Percentiles rank a stretch among this genome's conserved stretches.
These are phyloP conservation scores for Plectrocnemia conspersa DNA, from an alignment of 1,140 invertebrate species.

Conservation along the genomic window DNA sequence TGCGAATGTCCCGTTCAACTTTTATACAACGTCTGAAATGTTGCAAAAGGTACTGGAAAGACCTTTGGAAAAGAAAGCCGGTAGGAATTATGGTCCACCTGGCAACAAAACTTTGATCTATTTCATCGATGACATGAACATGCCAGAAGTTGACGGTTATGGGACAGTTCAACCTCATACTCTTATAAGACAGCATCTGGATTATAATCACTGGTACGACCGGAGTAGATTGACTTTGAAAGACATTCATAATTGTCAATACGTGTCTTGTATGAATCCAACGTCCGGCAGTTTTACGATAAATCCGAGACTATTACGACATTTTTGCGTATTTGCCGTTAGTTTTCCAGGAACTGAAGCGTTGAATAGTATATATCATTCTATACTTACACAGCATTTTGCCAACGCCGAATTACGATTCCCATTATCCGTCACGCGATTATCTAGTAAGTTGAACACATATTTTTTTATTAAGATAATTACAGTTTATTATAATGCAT, in stretches of 20 bases:
- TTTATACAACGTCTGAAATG: conserved; percentile 95
- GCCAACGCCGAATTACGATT: conserved; percentile 76
- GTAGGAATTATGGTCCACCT: conserved; percentile 91
- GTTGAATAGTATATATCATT: conserved; percentile 82
- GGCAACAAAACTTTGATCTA: conserved; percentile 93
- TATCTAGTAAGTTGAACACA: conserved; percentile 45
- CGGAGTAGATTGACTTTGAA: conserved; percentile 84
- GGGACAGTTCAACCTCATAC: conserved; percentile 96
- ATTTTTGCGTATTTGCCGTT: conserved; percentile 92
- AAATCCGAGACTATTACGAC: conserved; percentile 86
- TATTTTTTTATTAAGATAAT: not conserved
- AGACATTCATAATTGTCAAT: conserved; percentile 95
- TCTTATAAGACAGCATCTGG: conserved; percentile 89
- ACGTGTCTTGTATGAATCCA: conserved; percentile 96
- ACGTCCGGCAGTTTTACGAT: conserved; percentile 96
- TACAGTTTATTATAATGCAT: not conserved
- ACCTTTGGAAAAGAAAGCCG: conserved; percentile 95
- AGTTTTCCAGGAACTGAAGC: conserved; percentile 86
- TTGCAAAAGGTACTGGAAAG: conserved; percentile 91
- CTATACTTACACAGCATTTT: conserved; percentile 83
- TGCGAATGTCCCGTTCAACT: conserved; percentile 92
- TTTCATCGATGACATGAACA: conserved; percentile 97
- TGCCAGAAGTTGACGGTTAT: conserved; percentile 93
- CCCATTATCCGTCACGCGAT: conserved; percentile 54
- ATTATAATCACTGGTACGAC: conserved; percentile 95